A percentile compares a stretch with the other conserved stretches of the same genome.
Evolutionary conservation across 2,797 vertebrate genomes (phyloP).

Genomic region (Scarus forsteni): DNA sequence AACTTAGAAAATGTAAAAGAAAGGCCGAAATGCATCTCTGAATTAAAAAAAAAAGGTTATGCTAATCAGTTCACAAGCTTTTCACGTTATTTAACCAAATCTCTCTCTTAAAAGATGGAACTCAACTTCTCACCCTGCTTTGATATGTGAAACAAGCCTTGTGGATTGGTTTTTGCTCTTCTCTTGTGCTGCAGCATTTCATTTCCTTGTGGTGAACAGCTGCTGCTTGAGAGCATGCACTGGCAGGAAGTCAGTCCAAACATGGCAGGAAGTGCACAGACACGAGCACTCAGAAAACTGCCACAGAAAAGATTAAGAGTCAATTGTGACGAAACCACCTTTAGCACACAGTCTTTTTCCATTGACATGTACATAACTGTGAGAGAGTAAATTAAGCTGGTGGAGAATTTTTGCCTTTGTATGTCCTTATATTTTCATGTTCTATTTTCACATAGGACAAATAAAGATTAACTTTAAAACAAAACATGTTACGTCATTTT

Average conservation of each 20-base stretch:
- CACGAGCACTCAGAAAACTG: slow-evolving; percentile 50
- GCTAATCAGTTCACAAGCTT: background rate
- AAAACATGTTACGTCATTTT: background rate
- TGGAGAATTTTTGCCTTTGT: slow-evolving; percentile 20
- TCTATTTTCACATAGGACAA: too few species aligned
- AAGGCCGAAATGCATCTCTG: background rate
- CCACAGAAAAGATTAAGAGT: slow-evolving; percentile 49
- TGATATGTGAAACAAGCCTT: background rate
- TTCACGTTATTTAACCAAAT: background rate
- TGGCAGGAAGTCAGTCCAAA: slow-evolving; percentile 81
- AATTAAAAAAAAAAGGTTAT: background rate
- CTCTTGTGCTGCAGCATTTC: slow-evolving; percentile 53
- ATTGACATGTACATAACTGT: slow-evolving; percentile 8
- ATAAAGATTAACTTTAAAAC: background rate
- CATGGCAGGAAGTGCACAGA: slow-evolving; percentile 77
- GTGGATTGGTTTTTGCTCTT: background rate
- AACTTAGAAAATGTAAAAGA: background rate
- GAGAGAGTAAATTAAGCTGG: slow-evolving; percentile 21
- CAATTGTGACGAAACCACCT: slow-evolving; percentile 53
- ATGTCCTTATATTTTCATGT: background rate
- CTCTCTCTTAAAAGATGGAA: background rate
- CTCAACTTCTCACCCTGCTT: background rate
- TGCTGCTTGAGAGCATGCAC: slow-evolving; percentile 66
- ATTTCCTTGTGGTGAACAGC: slow-evolving; percentile 72
- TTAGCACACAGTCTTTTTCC: slow-evolving; percentile 47